A percentile compares a stretch with the other conserved stretches of the same genome.
phyloP scores from a whole-genome alignment of 2,888 invertebrate species.

The Erynnis tages region DNA sequence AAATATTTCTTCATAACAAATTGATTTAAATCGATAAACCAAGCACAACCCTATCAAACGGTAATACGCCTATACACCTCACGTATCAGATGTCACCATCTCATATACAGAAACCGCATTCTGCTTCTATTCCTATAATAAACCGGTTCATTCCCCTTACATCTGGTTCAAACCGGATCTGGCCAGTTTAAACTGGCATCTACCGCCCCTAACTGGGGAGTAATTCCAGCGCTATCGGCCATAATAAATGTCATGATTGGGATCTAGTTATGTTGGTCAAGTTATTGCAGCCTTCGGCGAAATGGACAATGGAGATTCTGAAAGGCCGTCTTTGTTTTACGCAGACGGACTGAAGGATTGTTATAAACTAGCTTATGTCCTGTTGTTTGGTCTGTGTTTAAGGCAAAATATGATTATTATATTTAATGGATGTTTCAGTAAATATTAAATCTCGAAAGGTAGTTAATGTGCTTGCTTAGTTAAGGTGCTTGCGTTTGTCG shows the following conservation, averaged over 20 bases:
- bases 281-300: slow-evolving; percentile 44
- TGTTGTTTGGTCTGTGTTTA: neutral
- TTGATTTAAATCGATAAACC: neutral
- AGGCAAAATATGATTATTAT: neutral
- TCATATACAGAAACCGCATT: slow-evolving; percentile 70
- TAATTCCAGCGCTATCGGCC: slow-evolving; percentile 41
- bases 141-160: slow-evolving; percentile 37
- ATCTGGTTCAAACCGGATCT: slow-evolving; percentile 31
- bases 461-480: too few species aligned
- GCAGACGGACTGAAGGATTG: slow-evolving; percentile 34
- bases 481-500: neutral
- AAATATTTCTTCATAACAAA: neutral
- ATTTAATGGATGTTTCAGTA: too few species aligned
- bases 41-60: slow-evolving; percentile 11
- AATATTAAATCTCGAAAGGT: too few species aligned
- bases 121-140: slow-evolving; percentile 57
- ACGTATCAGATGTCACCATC: slow-evolving; percentile 58
- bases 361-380: neutral
- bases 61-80: slow-evolving; percentile 33
- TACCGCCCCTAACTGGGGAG: slow-evolving; percentile 52
- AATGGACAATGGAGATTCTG: slow-evolving; percentile 46
- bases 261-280: slow-evolving; percentile 39
- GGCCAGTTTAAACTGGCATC: slow-evolving; percentile 47
- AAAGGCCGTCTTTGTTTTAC: slow-evolving; percentile 45
- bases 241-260: slow-evolving; percentile 41